A percentile compares a stretch with the other conserved stretches of the same genome.
These are phyloP conservation scores for Pavo muticus DNA, from an alignment of 2,113 vertebrate species.

Conservation along the genomic window DNA sequence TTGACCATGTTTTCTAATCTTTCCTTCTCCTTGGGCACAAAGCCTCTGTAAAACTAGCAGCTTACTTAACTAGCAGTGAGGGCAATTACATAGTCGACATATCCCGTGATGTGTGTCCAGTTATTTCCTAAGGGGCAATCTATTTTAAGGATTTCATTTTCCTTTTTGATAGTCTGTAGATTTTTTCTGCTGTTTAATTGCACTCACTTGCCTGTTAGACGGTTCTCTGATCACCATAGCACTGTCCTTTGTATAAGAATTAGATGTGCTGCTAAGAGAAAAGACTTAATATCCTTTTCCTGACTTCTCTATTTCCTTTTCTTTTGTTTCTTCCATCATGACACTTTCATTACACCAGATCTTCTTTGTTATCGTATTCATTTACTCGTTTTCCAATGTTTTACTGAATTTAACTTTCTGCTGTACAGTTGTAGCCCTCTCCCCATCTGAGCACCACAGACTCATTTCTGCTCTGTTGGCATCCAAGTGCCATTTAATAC, in stretches of 20 bases:
- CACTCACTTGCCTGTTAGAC: background rate
- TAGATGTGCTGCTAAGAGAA: background rate
- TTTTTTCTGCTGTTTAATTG: background rate
- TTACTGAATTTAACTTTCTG: background rate
- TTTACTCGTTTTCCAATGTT: background rate
- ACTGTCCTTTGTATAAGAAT: background rate
- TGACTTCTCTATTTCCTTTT: background rate
- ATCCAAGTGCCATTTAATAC: background rate
- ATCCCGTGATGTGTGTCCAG: background rate
- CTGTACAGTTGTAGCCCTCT: background rate
- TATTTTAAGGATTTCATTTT: background rate
- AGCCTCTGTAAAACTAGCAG: background rate
- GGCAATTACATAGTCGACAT: background rate
- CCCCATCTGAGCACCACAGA: background rate
- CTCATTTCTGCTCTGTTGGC: background rate
- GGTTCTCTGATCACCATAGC: background rate
- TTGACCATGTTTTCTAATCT: background rate
- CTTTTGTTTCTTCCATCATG: background rate
- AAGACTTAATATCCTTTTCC: background rate
- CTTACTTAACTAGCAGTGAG: background rate
- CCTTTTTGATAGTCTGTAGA: background rate
- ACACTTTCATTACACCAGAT: background rate
- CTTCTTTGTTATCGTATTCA: background rate
- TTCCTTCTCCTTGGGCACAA: background rate
- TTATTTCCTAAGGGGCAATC: background rate